These are phyloP conservation scores for Petroica traversi DNA, from an alignment of 2,113 vertebrate species.

Conservation along the genomic window DNA sequence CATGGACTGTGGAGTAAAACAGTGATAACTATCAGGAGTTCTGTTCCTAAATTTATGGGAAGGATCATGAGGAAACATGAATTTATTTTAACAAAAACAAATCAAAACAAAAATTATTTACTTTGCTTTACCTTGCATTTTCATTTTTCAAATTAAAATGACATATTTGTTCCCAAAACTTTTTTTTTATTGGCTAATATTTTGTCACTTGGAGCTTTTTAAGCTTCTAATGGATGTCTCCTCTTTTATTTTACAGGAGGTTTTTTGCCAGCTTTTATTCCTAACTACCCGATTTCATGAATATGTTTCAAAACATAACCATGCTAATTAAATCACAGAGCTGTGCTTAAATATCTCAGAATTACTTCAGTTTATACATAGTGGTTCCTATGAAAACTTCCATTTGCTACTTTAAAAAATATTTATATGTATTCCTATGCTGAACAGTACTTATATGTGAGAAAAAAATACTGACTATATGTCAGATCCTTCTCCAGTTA, in stretches of 20 bases:
- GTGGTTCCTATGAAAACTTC: neutral
- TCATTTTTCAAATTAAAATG: neutral
- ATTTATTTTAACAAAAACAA: neutral
- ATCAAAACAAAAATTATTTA: neutral
- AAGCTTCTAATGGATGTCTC: neutral
- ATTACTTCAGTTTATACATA: neutral
- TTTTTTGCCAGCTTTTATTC: neutral
- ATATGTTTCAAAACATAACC: neutral
- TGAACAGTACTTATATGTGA: neutral
- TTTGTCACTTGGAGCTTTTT: neutral
- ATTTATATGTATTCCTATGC: neutral
- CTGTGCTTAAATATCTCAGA: neutral
- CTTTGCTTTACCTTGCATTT: neutral
- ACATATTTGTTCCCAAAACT: accelerated
- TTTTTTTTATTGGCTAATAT: neutral
- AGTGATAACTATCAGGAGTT: neutral
- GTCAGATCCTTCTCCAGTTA: neutral
- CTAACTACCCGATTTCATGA: neutral
- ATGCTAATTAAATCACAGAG: neutral
- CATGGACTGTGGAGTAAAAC: neutral
- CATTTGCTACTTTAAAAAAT: neutral
- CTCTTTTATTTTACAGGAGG: neutral
- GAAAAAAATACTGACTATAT: neutral
- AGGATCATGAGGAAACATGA: neutral
- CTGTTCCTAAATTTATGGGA: neutral